Conservation (phyloP, 2,797 vertebrate species). For the Falco biarmicus region DNA sequence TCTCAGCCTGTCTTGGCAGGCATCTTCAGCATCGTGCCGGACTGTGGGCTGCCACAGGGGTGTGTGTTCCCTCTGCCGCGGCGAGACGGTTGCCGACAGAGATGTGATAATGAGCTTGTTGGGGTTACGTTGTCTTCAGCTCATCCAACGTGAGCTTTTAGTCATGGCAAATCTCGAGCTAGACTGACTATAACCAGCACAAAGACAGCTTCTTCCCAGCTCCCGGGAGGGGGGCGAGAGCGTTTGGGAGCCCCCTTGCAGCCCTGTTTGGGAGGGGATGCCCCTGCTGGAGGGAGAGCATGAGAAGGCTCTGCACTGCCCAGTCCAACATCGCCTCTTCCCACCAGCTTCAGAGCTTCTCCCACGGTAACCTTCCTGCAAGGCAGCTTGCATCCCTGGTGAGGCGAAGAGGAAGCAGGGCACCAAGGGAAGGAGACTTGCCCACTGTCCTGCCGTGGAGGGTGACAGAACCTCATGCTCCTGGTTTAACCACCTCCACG, state of each 20-base stretch:
- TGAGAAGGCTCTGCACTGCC: background rate
- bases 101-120: background rate
- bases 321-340: background rate
- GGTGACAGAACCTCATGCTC: background rate
- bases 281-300: too few relatives aligned
- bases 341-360: background rate
- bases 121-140: background rate
- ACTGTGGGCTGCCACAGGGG: background rate
- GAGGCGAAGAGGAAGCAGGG: background rate
- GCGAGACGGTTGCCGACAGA: accelerated
- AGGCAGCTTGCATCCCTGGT: background rate
- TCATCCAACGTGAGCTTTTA: background rate
- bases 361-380: background rate
- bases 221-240: background rate
- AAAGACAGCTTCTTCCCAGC: background rate
- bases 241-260: background rate
- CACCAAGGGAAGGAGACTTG: background rate
- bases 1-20: background rate
- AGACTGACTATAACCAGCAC: background rate
- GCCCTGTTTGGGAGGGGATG: background rate
- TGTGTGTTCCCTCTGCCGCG: background rate
- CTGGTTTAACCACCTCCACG: background rate
- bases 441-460: background rate
- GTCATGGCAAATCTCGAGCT: background rate
- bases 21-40: background rate